Percentiles rank a stretch among this genome's conserved stretches.
Evolutionary conservation across 1,140 invertebrate species (phyloP).

Genomic region (Choristoneura fumiferana): DNA sequence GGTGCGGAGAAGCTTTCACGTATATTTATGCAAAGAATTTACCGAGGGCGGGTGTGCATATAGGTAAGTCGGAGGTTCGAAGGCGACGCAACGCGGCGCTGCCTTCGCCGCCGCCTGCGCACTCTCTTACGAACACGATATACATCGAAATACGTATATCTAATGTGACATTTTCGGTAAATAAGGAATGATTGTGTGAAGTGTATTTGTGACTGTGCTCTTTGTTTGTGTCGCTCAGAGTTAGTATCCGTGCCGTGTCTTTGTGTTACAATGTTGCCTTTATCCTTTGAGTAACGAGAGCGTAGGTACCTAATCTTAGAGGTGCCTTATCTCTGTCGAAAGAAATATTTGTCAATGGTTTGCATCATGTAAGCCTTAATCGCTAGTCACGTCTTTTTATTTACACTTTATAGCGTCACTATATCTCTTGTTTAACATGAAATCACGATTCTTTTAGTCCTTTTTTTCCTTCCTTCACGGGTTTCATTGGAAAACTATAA

Average conservation of each 20-base stretch:
- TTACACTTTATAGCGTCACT: not conserved
- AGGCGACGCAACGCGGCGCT: slow-evolving; percentile 56
- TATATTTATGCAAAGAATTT: slow-evolving; percentile 77
- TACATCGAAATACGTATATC: slow-evolving; percentile 36
- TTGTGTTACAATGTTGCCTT: slow-evolving; percentile 36
- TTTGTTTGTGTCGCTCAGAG: slow-evolving; percentile 48
- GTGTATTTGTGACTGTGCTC: slow-evolving; percentile 57
- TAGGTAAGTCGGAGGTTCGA: slow-evolving; percentile 60
- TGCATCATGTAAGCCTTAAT: slow-evolving; percentile 4
- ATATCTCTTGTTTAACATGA: too few species aligned
- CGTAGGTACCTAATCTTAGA: slow-evolving; percentile 51
- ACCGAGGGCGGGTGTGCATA: slow-evolving; percentile 67
- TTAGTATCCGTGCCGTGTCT: slow-evolving; percentile 39
- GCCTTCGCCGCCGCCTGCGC: slow-evolving; percentile 63
- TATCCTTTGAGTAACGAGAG: slow-evolving; percentile 40
- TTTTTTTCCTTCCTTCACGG: too few species aligned
- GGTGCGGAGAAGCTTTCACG: slow-evolving; percentile 61
- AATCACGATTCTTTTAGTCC: too few species aligned
- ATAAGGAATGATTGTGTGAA: slow-evolving; percentile 38
- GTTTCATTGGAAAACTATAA: too few species aligned
- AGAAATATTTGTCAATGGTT: not conserved
- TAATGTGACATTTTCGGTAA: slow-evolving; percentile 57
- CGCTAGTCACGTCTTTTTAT: slow-evolving; percentile 9
- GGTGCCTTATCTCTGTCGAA: slow-evolving; percentile 47
- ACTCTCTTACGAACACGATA: slow-evolving; percentile 33